Base-by-base conservation (phyloP, 2,888 invertebrate species). In the Drymonia ruficornis region DNA sequence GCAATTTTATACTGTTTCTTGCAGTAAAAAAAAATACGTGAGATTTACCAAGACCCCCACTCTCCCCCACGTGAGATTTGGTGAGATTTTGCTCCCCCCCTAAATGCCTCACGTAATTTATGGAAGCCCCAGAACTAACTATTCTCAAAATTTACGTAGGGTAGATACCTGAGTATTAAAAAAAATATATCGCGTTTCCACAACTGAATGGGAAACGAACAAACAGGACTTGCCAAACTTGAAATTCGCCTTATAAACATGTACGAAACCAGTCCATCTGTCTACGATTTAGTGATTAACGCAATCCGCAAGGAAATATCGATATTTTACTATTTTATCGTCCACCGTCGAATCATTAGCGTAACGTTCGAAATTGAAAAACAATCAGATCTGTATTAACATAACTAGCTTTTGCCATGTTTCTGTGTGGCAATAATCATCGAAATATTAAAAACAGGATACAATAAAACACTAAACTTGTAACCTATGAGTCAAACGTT, bases 261-360 rank as follows among this genome's bases (percentile, higher is more conserved):
- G 48, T 49, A 55, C 2, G 38, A 57, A 61, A 63, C 67, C 66
- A 63, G 69, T 67, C 66, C 56, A 60, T 56, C 54, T 65, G 72
- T 67, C 65, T 68, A 55, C 50, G 36, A 36, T 11, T 34, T 61
- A 73, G 69, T 59, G 65, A 61, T 60, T 56, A 48, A 47, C 59
- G 36, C 16, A 31, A 9, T 42, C 7, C 49, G 0, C 54, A 61
- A 44, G 57, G 43, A 49, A 7, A 40, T 56, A 67, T 61, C 67
- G 71, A 67, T 54, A 44, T 43, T 64, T 56, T 54, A 55, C 44
- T 40, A 29, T 42, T 57, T 56, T 15, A 56, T 56, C 57, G 53
- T 7, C n/a, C 16, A 16, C 16, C 8, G 8, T 16, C 38, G 15
- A 38, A n/a, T n/a, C 6, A n/a, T n/a, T 38, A 11, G 12, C 12